phyloP scores from a whole-genome alignment of 2,113 vertebrate genomes.

The Octodon degus region DNA sequence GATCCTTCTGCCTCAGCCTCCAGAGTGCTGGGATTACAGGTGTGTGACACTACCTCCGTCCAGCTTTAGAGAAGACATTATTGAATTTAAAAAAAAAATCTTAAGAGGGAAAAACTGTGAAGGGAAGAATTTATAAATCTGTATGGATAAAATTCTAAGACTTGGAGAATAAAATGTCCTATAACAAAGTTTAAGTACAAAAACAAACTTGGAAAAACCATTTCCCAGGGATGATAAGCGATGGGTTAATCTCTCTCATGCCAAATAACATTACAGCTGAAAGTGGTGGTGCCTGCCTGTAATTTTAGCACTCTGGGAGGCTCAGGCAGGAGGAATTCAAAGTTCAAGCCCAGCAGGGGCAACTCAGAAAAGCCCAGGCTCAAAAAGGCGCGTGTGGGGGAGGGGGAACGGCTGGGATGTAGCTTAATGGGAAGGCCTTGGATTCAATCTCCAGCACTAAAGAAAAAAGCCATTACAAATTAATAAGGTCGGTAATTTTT shows the following conservation, averaged over 20 bases:
- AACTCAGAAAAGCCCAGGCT: background rate
- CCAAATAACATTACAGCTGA: background rate
- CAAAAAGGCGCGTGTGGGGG: background rate
- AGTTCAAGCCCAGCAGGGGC: background rate
- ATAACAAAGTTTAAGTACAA: background rate
- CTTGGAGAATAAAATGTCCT: background rate
- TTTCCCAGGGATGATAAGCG: background rate
- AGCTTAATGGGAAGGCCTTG: background rate
- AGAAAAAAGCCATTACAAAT: background rate
- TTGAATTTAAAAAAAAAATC: background rate
- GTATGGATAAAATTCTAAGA: background rate
- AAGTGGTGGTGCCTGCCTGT: background rate
- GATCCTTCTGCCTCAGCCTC: no score
- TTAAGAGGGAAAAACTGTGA: background rate
- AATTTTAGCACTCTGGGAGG: background rate
- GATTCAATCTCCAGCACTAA: background rate
- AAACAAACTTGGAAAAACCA: conserved; percentile 26
- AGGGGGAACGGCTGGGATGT: background rate
- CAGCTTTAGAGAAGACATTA: background rate
- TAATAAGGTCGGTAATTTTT: background rate
- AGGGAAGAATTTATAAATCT: background rate
- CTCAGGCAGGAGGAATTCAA: background rate
- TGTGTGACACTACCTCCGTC: no score
- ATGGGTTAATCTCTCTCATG: background rate
- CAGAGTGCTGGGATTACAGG: no score